Base-by-base conservation (phyloP, 53 echinoderm and acorn worm genomes). In the Hippasteria phrygiana region DNA sequence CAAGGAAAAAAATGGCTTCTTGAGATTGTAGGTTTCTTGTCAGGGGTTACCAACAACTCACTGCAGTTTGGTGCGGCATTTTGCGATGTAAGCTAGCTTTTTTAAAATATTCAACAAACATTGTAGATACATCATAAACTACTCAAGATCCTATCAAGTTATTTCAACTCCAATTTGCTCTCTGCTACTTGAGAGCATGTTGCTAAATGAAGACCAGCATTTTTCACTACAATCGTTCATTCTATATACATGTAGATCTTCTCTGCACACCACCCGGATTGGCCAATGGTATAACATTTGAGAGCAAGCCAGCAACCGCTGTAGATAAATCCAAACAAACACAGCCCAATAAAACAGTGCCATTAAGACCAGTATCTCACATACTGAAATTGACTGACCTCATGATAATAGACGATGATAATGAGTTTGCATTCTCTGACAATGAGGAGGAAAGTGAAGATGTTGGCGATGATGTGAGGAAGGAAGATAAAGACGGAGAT, bases 211-310 rank as follows among this genome's bases (percentile, higher is more conserved):
- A 71, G 31, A 4, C 10, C 28, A 29, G 35, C 36, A 71, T 45
- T 45, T 45, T 5, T 5, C 46, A 45, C 6, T 5, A 45, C 46
- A 45, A 11, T 7, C 18, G 36, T 71, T 26, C 16, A 10, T 13
- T 71, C 0, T 43, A 4, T 74, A 26, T 73, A 34, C 46, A 17
- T 20, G 18, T 74, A 92, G 98, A 98, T 90, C 88, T 98, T 9
- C 70, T 93, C 12, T 94, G 83, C 17, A 72, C 88, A 20, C 94
- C 98, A 2, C 98, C 98, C 18, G 94, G 94, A 8, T 88, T 94
- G 59, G 88, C 94, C 40, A 62, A 28, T 10, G 98, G 95, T 16
- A 94, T 98, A 94, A 42, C 70, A 43, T 98, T 96, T 76, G 93
- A 91, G 39, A 87, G 73, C 24, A 87, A 66, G 63, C 42, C 67